These are phyloP conservation scores for Drosophila mulleri DNA, from an alignment of 2,888 invertebrate species.

Conservation along the genomic window DNA sequence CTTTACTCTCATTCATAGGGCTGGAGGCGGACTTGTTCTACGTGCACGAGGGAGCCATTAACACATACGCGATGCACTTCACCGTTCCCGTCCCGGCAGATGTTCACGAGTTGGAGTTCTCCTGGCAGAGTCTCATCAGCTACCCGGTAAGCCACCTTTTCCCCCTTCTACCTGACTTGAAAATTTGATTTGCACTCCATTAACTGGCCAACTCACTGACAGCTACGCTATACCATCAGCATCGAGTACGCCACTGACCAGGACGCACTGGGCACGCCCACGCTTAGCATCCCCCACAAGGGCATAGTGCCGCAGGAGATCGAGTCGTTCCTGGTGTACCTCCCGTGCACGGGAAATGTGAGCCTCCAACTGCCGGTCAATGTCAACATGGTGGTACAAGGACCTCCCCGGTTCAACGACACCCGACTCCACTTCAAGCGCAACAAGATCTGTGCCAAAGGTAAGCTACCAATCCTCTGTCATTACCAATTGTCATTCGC, in stretches of 20 bases:
- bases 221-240: constrained; percentile 85
- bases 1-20: constrained; percentile 85
- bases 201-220: constrained; percentile 48
- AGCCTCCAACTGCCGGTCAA: constrained; percentile 93
- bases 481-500: background rate
- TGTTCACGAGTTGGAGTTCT: constrained; percentile 92
- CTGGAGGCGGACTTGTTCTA: constrained; percentile 92
- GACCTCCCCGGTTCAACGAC: constrained; percentile 90
- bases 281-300: constrained; percentile 92
- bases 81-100: constrained; percentile 92
- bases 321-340: constrained; percentile 91
- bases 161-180: background rate
- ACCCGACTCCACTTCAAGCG: constrained; percentile 91
- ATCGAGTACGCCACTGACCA: constrained; percentile 86
- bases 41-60: constrained; percentile 93
- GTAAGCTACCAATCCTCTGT: constrained; percentile 84
- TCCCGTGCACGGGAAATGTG: constrained; percentile 92
- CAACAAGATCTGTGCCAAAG: constrained; percentile 94
- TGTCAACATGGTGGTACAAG: constrained; percentile 92
- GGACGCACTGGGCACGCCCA: constrained; percentile 91
- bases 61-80: constrained; percentile 94
- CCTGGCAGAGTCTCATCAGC: constrained; percentile 92
- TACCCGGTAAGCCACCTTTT: constrained; percentile 88
- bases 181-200: constrained; percentile 77
- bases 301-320: constrained; percentile 92